phyloP scores from a whole-genome alignment of 1,140 invertebrate species.

The Penaeus vannamei region DNA sequence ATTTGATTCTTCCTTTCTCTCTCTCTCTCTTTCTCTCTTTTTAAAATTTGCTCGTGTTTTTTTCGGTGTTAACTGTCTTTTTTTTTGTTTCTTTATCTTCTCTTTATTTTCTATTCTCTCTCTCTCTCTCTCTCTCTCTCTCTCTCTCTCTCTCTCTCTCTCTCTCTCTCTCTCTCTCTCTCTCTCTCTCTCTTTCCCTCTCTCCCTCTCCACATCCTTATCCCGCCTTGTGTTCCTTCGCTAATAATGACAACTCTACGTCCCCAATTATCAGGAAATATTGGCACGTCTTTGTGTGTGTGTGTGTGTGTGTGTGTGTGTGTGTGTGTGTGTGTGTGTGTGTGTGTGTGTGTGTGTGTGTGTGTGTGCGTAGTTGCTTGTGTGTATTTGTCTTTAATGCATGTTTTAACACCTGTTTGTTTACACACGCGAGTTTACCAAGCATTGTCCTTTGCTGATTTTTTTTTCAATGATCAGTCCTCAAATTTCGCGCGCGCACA shows the following conservation, averaged over 20 bases:
- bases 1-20: constrained; percentile 3
- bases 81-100: too few species aligned
- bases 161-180: background rate
- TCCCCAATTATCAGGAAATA: constrained; percentile 1
- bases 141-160: background rate
- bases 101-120: too few species aligned
- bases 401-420: background rate
- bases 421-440: background rate
- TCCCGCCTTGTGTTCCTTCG: background rate
- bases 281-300: background rate
- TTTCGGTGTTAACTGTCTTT: too few species aligned
- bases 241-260: background rate
- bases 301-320: constrained; percentile 5
- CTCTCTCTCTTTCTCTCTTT: constrained; percentile 34
- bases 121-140: constrained; percentile 1
- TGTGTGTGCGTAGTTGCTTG: background rate
- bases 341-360: constrained; percentile 31
- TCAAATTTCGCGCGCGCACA: too few species aligned
- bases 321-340: background rate
- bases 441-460: too few species aligned
- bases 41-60: background rate
- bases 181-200: background rate
- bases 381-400: background rate
- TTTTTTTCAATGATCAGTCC: too few species aligned
- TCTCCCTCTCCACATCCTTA: background rate